Conservation (phyloP, 2,888 invertebrate genomes). For the Lasioglossum vierecki region DNA sequence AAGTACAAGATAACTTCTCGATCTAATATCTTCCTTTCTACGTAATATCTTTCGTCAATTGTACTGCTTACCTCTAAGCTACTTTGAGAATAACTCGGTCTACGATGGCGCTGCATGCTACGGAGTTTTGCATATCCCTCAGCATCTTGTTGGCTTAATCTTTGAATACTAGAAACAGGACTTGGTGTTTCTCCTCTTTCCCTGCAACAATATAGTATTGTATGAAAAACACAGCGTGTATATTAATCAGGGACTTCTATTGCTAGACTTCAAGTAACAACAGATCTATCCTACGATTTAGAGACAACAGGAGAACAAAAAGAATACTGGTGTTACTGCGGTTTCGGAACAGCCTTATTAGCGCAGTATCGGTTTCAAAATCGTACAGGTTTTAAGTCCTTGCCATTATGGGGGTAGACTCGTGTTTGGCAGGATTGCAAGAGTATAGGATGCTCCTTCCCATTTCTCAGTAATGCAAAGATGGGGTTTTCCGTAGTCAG, state of each 20-base stretch:
- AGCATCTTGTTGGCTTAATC: conserved; percentile 90
- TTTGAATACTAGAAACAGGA: conserved; percentile 94
- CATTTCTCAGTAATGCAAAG: too few relatives aligned
- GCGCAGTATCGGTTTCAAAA: too few relatives aligned
- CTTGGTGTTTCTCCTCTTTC: conserved; percentile 92
- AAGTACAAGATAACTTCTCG: not conserved
- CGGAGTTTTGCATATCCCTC: conserved; percentile 91
- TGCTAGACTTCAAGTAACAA: too few relatives aligned
- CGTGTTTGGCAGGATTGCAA: too few relatives aligned
- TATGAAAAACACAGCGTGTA: not conserved
- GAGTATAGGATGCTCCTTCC: too few relatives aligned
- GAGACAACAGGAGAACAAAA: too few relatives aligned
- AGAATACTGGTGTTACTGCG: too few relatives aligned
- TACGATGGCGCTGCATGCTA: conserved; percentile 88
- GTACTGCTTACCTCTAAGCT: conserved; percentile 77
- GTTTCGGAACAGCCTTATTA: too few relatives aligned
- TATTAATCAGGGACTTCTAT: not conserved
- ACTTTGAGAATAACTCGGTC: conserved; percentile 88
- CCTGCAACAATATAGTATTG: conserved; percentile 80
- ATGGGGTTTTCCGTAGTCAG: too few relatives aligned
- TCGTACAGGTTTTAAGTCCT: too few relatives aligned
- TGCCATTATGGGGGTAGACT: too few relatives aligned
- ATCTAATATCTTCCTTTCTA: not conserved
- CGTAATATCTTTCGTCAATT: not conserved
- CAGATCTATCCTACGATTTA: too few relatives aligned